These are phyloP conservation scores for Leptura quadrifasciata DNA, from an alignment of 2,888 invertebrate genomes.

Conservation along the genomic window DNA sequence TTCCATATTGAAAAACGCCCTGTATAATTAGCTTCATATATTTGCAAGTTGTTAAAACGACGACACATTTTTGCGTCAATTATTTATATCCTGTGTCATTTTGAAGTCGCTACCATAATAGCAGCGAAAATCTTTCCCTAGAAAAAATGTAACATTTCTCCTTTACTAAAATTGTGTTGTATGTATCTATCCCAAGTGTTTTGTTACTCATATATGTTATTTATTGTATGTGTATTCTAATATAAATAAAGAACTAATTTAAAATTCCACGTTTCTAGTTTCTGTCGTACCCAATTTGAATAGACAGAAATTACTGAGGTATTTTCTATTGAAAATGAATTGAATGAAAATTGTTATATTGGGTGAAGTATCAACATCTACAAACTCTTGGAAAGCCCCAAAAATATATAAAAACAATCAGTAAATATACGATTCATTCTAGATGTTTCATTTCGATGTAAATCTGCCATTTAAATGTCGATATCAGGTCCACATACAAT, in stretches of 20 bases:
- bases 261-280: neutral
- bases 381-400: no score
- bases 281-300: no score
- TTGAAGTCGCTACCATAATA: neutral
- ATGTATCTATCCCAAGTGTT: neutral
- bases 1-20: no score
- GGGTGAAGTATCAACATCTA: no score
- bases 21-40: neutral
- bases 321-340: no score
- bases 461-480: no score
- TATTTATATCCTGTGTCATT: neutral
- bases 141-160: neutral
- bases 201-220: neutral
- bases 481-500: no score
- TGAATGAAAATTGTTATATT: no score
- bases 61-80: neutral
- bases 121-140: neutral
- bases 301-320: no score
- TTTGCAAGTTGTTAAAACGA: neutral
- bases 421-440: no score
- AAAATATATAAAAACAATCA: no score
- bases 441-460: no score
- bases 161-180: neutral
- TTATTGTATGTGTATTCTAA: constrained; percentile 1
- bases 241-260: neutral